Percentiles rank a stretch among this genome's conserved stretches.
phyloP scores from a whole-genome alignment of 2,113 vertebrate genomes.

The Corythaixoides concolor region DNA sequence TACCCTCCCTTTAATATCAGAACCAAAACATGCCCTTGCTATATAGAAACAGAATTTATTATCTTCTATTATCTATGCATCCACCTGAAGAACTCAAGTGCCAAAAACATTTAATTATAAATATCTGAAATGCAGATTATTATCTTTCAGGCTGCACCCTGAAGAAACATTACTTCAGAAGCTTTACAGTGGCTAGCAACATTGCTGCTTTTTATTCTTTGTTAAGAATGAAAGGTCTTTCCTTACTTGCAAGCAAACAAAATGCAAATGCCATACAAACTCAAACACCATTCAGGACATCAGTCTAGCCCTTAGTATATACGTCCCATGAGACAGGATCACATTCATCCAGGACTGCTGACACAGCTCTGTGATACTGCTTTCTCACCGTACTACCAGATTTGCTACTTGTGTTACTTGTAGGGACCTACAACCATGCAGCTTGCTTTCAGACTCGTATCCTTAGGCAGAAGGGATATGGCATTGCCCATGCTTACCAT shows the following conservation, averaged over 20 bases:
- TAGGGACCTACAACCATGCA: rapidly evolving
- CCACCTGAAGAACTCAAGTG: neutral
- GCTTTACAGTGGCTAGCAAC: neutral
- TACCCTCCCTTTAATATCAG: neutral
- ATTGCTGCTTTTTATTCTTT: neutral
- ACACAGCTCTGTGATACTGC: neutral
- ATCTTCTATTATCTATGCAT: neutral
- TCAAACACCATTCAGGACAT: neutral
- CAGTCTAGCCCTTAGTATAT: neutral
- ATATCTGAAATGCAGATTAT: neutral
- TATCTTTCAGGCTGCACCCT: neutral
- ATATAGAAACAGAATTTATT: neutral
- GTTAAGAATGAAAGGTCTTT: neutral
- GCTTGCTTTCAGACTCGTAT: neutral
- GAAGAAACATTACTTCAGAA: neutral
- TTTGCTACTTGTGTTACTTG: neutral
- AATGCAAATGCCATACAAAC: neutral
- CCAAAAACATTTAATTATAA: neutral
- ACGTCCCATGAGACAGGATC: neutral
- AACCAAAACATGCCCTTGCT: neutral
- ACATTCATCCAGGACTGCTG: neutral
- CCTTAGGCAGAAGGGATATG: neutral
- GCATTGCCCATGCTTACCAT: neutral
- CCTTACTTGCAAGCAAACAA: neutral
- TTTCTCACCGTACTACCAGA: neutral